Evolutionary conservation across 2,797 vertebrate species (phyloP).

Genomic region (Amblyraja radiata): DNA sequence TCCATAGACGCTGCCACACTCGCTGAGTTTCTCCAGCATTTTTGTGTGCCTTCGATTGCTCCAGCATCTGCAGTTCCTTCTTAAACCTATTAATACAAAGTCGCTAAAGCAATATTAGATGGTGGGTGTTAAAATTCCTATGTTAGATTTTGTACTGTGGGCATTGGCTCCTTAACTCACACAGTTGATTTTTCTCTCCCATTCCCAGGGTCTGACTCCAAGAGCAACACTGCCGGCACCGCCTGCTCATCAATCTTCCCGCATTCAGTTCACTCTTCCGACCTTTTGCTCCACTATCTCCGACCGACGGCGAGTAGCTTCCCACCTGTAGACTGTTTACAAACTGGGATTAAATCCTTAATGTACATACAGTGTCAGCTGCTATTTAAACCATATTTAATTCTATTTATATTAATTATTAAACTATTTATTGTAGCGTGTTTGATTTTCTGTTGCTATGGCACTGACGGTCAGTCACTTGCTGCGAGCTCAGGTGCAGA

Average conservation of each 20-base stretch:
- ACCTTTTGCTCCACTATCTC: constrained; percentile 26
- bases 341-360: constrained; percentile 20
- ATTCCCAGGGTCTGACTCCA: constrained; percentile 16
- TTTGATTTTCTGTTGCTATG: constrained; percentile 31
- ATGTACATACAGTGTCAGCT: constrained; percentile 33
- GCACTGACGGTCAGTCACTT: constrained; percentile 29
- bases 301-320: constrained; percentile 5
- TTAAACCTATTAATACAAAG: not conserved
- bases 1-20: too few species aligned
- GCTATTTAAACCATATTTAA: constrained; percentile 37
- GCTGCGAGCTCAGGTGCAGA: constrained; percentile 30
- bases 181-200: not conserved
- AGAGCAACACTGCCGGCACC: not conserved
- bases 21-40: too few species aligned
- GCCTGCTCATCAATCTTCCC: constrained; percentile 25
- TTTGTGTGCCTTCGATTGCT: too few species aligned
- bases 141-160: not conserved
- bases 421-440: constrained; percentile 33
- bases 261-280: constrained; percentile 7
- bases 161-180: not conserved
- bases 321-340: constrained; percentile 21
- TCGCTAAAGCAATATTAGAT: not conserved
- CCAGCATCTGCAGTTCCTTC: too few species aligned
- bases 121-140: not conserved
- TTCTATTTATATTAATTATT: constrained; percentile 37